phyloP scores from a whole-genome alignment of 1,140 invertebrate species.

The Coenobita brevimanus region DNA sequence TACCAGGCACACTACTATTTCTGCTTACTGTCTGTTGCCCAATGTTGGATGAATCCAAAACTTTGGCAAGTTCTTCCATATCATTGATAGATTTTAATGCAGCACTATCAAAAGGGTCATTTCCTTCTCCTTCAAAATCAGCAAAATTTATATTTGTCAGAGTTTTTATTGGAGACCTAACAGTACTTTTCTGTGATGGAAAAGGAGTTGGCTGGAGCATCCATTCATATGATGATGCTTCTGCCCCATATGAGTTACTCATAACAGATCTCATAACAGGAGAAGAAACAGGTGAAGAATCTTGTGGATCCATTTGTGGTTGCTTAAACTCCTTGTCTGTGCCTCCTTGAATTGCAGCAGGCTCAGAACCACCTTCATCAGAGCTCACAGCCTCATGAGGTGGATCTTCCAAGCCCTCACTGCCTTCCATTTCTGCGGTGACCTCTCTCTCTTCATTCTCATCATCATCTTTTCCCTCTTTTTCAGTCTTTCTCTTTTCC shows the following conservation, averaged over 20 bases:
- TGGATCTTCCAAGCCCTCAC: slow-evolving; percentile 18
- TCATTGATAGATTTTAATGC: slow-evolving; percentile 73
- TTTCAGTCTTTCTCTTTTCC: slow-evolving; percentile 24
- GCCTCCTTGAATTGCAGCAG: neutral
- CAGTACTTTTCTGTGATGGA: slow-evolving; percentile 26
- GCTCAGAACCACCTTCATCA: neutral
- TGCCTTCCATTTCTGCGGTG: slow-evolving; percentile 9
- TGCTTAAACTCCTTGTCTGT: neutral
- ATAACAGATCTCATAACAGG: neutral
- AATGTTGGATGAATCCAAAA: slow-evolving; percentile 68
- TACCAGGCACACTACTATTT: neutral
- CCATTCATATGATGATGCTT: slow-evolving; percentile 31
- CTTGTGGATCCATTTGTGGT: neutral
- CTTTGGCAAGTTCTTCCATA: slow-evolving; percentile 73
- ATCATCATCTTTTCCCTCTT: slow-evolving; percentile 37
- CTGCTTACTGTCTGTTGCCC: slow-evolving; percentile 14
- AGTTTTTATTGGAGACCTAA: slow-evolving; percentile 40
- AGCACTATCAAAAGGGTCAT: slow-evolving; percentile 73
- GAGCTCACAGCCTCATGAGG: neutral
- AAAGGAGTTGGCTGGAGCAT: slow-evolving; percentile 54
- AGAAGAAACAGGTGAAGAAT: neutral
- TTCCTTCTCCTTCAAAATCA: slow-evolving; percentile 73
- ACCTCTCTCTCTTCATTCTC: slow-evolving; percentile 34
- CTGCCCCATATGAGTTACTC: neutral
- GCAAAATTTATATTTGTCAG: slow-evolving; percentile 69